Percentiles rank a stretch among this genome's conserved stretches.
phyloP scores from a whole-genome alignment of 2,797 vertebrate genomes.

The Ctenochaetus hawaiiensis region DNA sequence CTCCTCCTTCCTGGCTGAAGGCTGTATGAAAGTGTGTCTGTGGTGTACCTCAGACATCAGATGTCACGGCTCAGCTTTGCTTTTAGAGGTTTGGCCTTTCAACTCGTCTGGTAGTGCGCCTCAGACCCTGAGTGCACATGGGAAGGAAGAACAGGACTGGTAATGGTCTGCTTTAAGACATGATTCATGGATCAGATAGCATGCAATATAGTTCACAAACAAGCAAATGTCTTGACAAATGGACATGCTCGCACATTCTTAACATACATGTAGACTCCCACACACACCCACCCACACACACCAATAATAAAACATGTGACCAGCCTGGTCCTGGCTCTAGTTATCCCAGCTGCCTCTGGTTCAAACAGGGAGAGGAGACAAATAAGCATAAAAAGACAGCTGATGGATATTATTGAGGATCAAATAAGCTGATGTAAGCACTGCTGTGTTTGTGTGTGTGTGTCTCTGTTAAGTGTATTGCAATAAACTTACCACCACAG shows the following conservation, averaged over 20 bases:
- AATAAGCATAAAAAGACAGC: background rate
- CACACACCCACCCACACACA: background rate
- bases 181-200: conserved; percentile 6
- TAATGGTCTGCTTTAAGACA: conserved; percentile 17
- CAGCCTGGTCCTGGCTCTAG: background rate
- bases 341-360: conserved; percentile 18
- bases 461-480: background rate
- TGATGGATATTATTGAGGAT: conserved; percentile 5
- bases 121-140: conserved; percentile 2
- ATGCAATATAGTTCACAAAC: background rate
- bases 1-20: background rate
- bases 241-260: background rate
- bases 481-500: background rate
- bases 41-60: conserved; percentile 54
- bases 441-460: background rate
- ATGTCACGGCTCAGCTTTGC: conserved; percentile 48
- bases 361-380: conserved; percentile 17
- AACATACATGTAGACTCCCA: conserved; percentile 2
- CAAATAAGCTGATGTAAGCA: background rate
- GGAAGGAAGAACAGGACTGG: conserved; percentile 8
- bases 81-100: conserved; percentile 55
- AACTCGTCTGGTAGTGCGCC: conserved; percentile 18
- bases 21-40: conserved; percentile 33
- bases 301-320: conserved; percentile 18
- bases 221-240: conserved; percentile 29